Percentiles rank a stretch among this genome's conserved stretches.
These are phyloP conservation scores for Gorsachius magnificus DNA, from an alignment of 2,797 vertebrate genomes.

Conservation along the genomic window DNA sequence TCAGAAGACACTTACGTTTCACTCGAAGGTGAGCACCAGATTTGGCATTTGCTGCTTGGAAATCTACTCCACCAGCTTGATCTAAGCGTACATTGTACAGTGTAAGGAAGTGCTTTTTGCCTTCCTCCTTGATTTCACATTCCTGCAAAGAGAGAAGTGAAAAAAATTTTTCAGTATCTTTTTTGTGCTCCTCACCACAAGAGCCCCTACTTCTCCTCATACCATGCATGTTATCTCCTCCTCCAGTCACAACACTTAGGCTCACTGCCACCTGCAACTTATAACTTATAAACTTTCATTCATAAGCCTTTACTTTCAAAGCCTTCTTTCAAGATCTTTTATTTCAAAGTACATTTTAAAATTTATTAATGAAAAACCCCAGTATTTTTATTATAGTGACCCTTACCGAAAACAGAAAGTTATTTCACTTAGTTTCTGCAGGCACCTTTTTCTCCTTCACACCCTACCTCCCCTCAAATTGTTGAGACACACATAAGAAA, in stretches of 20 bases:
- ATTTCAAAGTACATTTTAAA: background rate
- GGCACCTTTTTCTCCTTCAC: background rate
- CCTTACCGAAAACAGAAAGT: background rate
- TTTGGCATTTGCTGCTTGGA: conserved; percentile 94
- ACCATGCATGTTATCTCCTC: background rate
- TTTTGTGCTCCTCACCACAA: background rate
- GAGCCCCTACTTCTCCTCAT: background rate
- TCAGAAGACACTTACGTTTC: conserved; percentile 83
- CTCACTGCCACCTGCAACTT: background rate
- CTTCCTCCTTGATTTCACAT: conserved; percentile 95
- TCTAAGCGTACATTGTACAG: conserved; percentile 89
- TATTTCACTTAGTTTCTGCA: background rate
- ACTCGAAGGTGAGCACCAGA: conserved; percentile 93
- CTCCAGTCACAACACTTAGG: background rate
- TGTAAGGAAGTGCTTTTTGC: conserved; percentile 85
- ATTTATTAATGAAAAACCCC: background rate
- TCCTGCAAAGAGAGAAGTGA: conserved; percentile 77
- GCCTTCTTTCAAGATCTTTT: too few species aligned
- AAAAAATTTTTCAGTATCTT: background rate
- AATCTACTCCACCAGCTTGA: conserved; percentile 91
- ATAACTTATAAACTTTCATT: background rate
- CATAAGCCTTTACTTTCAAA: background rate
- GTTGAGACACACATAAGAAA: background rate
- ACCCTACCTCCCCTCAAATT: background rate
- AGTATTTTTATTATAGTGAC: background rate